A percentile compares a stretch with the other conserved stretches of the same genome.
These are phyloP conservation scores for Pristionchus mayeri DNA, from an alignment of 2,888 invertebrate species.

Conservation along the genomic window DNA sequence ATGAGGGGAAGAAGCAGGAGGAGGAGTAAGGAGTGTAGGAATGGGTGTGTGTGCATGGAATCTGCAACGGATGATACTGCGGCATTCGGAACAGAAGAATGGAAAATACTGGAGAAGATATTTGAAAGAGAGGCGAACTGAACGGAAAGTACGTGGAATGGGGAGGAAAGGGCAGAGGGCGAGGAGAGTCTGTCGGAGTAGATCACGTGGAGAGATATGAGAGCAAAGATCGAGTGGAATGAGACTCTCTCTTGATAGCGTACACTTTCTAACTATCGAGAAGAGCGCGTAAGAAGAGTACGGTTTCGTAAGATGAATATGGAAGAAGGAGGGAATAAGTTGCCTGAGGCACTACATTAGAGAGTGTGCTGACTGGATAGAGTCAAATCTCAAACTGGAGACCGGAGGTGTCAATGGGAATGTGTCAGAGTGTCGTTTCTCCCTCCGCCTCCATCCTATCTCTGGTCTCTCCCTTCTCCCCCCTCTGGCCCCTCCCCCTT, in stretches of 20 bases:
- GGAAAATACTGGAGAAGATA: neutral
- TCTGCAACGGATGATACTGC: neutral
- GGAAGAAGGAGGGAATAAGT: no score
- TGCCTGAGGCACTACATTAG: neutral
- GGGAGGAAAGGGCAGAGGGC: slow-evolving; percentile 10
- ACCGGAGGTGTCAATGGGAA: neutral
- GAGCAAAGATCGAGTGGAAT: slow-evolving; percentile 79
- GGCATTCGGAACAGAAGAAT: no score
- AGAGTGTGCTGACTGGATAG: neutral
- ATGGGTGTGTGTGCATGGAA: neutral
- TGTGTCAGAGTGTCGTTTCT: neutral
- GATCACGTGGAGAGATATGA: slow-evolving; percentile 40
- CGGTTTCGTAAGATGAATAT: no score
- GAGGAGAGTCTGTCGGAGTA: neutral
- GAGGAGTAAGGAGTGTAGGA: neutral
- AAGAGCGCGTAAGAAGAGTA: neutral
- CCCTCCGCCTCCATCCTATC: neutral
- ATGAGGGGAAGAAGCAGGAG: slow-evolving; percentile 12
- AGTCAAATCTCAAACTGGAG: neutral
- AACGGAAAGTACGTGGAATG: neutral
- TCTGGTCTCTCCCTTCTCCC: neutral
- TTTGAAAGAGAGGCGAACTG: neutral
- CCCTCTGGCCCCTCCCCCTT: neutral
- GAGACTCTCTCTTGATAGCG: slow-evolving; percentile 77
- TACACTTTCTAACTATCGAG: neutral